Base-by-base conservation (phyloP, 2,888 invertebrate genomes). In the Metalampra italica region DNA sequence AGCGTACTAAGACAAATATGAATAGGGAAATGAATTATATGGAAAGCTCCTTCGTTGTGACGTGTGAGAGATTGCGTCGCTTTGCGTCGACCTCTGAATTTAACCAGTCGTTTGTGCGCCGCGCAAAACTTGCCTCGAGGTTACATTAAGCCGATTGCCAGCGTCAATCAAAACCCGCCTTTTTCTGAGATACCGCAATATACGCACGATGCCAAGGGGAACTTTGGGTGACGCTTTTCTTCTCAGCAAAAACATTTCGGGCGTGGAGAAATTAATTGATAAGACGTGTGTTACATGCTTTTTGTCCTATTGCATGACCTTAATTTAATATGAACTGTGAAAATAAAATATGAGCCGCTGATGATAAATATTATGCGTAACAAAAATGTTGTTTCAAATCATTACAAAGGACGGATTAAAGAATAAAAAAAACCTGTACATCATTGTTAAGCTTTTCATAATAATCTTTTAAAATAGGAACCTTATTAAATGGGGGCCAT, bases 141-240 rank as follows among this genome's bases (percentile, higher is more conserved):
- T 83, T 84, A 86, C 88, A 89, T 88, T 87, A 88, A 84, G 87
- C 78, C 83, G 84, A 89, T 88, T 88, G 87, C 86, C 66, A 60
- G 81, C 86, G 83, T 88, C 88, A 87, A 87, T 88, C 88, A 88
- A 85, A 87, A 78, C 78, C 74, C 71, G 78, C 79, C 79, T 84
- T 86, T 86, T 85, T 82, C 67, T 62, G 66, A 76, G 71, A 82
- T 76, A 76, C 68, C 64, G 64, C 71, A 74, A 75, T 73, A 73
- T 70, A 73, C 64, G 66, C 64, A 64, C 54, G 55, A 57, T 62
- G 66, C 63, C 65, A 59, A 60, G 68, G 64, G 67, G 60, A 68
- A 75, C 67, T 76, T 71, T 59, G 57, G 61, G 60, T 71, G 75
- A 77, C 79, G 65, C 68, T 65, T 43, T 67, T 65, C n/a, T 68